Percentiles rank a stretch among this genome's conserved stretches.
Conservation (phyloP, 2,113 vertebrate species). For the Microcebus tavaratra region DNA sequence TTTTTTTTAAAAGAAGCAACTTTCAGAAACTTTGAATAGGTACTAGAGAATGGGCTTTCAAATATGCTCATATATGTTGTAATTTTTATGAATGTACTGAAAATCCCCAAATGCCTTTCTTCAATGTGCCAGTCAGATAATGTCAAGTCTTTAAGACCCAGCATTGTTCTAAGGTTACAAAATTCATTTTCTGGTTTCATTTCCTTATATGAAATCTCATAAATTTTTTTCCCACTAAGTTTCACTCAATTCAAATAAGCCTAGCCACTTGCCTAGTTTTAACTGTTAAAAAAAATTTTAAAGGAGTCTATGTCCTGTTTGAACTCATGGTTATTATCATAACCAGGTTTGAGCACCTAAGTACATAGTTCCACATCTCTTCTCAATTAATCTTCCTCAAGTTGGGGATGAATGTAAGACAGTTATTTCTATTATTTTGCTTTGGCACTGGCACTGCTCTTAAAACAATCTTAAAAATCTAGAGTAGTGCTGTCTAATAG, state of each 20-base stretch:
- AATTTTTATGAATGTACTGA: slow-evolving; percentile 8
- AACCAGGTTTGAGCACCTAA: neutral
- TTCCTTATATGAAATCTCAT: neutral
- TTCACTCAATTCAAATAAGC: neutral
- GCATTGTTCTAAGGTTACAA: neutral
- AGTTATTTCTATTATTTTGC: neutral
- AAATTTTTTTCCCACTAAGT: slow-evolving; percentile 16
- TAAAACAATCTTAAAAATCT: neutral
- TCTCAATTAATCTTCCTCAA: neutral
- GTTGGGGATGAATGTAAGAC: neutral
- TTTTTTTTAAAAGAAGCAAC: neutral
- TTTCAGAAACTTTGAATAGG: neutral
- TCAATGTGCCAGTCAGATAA: neutral
- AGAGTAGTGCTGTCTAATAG: neutral
- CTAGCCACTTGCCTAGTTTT: slow-evolving; percentile 1
- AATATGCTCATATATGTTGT: neutral
- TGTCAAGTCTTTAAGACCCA: neutral
- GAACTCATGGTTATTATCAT: neutral
- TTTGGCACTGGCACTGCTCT: neutral
- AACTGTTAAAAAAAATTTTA: slow-evolving; percentile 12
- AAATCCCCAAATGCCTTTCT: neutral
- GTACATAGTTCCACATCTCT: neutral
- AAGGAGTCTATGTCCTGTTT: neutral
- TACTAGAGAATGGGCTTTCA: neutral
- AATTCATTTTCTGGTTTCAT: neutral